Conservation (phyloP, 2,797 vertebrate species). For the Numenius phaeopus region DNA sequence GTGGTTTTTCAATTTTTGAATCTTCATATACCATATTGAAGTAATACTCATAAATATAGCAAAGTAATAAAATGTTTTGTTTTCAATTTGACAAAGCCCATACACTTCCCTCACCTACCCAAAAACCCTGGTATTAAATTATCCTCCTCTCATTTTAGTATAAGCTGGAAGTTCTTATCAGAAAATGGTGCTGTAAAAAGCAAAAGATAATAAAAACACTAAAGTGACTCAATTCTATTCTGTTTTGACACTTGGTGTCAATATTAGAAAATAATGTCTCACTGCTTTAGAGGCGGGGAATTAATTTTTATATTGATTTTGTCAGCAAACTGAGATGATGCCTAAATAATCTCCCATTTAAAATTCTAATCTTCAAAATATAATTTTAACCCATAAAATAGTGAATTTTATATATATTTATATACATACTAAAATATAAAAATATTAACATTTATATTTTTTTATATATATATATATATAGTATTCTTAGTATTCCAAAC, state of each 20-base stretch:
- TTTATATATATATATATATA: background rate
- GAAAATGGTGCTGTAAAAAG: background rate
- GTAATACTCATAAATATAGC: background rate
- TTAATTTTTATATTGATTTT: background rate
- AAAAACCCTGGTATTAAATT: background rate
- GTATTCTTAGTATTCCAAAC: background rate
- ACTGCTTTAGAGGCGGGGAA: background rate
- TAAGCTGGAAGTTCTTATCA: background rate
- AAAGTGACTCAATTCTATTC: background rate
- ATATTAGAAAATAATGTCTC: background rate
- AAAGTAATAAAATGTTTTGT: background rate
- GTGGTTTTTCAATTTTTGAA: background rate
- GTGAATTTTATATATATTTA: background rate
- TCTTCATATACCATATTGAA: background rate
- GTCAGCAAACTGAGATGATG: background rate
- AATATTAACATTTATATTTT: background rate
- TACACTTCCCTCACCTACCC: background rate
- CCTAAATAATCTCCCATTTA: background rate
- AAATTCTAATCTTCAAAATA: background rate
- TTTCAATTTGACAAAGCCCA: background rate
- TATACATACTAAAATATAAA: background rate
- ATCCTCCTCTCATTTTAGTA: background rate
- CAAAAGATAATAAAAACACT: background rate
- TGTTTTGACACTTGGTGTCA: background rate
- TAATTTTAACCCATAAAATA: background rate